A percentile compares a stretch with the other conserved stretches of the same genome.
Conservation (phyloP, 2,113 vertebrate species). For the Melierax canorus region DNA sequence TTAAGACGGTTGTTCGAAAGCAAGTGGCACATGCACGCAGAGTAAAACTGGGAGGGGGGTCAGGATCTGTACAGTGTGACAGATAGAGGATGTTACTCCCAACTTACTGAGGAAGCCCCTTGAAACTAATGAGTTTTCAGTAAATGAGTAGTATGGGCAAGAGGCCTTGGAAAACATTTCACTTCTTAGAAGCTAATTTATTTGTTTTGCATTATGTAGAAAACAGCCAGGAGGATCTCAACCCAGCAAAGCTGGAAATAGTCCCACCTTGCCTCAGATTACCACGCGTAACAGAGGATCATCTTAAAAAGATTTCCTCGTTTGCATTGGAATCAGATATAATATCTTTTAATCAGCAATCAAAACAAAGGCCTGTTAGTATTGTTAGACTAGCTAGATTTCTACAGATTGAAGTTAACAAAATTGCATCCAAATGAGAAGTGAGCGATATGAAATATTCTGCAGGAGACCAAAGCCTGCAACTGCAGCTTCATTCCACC, state of each 20-base stretch:
- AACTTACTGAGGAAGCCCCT: neutral
- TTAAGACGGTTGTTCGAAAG: neutral
- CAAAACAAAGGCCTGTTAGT: neutral
- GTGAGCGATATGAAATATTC: neutral
- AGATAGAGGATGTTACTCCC: neutral
- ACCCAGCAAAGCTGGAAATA: neutral
- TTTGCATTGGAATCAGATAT: neutral
- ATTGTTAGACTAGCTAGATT: neutral
- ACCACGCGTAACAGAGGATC: neutral
- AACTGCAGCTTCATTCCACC: neutral
- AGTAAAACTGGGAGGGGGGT: neutral
- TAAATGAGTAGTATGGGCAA: neutral
- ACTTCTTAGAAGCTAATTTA: neutral
- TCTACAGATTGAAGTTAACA: neutral
- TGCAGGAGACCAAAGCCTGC: neutral
- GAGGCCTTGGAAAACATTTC: neutral
- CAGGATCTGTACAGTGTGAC: rapidly evolving
- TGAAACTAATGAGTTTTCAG: neutral
- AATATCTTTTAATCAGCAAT: neutral
- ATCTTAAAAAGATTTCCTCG: neutral
- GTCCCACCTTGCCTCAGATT: neutral
- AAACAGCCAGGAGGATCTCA: neutral
- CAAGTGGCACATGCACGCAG: neutral
- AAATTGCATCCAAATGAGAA: neutral
- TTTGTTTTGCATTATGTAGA: neutral